These are phyloP conservation scores for Macrotis lagotis DNA, from an alignment of 2,113 vertebrate species.

Conservation along the genomic window DNA sequence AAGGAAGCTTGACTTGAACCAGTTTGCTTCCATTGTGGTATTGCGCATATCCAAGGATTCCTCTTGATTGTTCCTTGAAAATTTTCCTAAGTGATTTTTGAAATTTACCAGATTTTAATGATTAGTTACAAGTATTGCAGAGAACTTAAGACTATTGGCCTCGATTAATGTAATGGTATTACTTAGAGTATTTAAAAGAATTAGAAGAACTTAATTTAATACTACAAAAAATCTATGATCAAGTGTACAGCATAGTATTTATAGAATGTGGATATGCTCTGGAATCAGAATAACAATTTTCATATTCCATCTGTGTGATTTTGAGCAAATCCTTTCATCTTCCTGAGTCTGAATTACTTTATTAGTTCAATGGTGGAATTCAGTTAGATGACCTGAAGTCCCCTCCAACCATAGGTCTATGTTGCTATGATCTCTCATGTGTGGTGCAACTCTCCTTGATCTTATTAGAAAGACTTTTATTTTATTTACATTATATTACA, in stretches of 20 bases:
- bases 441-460: background rate
- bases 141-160: background rate
- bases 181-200: background rate
- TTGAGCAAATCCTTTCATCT: background rate
- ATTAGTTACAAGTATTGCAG: background rate
- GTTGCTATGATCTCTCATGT: background rate
- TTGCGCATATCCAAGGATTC: background rate
- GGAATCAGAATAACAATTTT: background rate
- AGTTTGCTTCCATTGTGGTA: background rate
- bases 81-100: background rate
- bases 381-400: background rate
- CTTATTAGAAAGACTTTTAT: background rate
- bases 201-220: background rate
- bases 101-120: background rate
- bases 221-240: background rate
- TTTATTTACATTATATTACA: background rate
- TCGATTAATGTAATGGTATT: background rate
- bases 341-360: background rate
- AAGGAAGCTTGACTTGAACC: background rate
- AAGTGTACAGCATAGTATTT: background rate
- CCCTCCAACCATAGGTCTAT: background rate
- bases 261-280: background rate
- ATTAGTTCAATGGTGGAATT: background rate
- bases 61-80: background rate
- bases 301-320: background rate